A percentile compares a stretch with the other conserved stretches of the same genome.
Evolutionary conservation across 2,797 vertebrate species (phyloP).

Genomic region (Jordanella pulchra): DNA sequence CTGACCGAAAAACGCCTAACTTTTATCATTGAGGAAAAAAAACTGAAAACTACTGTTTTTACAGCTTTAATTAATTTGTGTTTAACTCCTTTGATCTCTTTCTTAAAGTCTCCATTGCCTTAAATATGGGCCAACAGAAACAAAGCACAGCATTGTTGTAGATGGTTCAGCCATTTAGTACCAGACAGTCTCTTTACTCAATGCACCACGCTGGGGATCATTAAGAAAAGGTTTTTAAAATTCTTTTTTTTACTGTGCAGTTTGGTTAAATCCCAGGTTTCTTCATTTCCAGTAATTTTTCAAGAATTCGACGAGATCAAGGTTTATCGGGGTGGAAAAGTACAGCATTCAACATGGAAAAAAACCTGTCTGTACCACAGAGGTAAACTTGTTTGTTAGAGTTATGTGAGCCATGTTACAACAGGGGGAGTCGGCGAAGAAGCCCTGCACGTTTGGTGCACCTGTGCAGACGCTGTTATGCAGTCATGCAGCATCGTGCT

Average conservation of each 20-base stretch:
- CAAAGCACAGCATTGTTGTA: not conserved
- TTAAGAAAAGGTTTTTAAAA: too few relatives aligned
- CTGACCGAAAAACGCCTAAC: not conserved
- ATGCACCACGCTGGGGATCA: not conserved
- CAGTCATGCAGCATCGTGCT: not conserved
- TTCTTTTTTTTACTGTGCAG: not conserved
- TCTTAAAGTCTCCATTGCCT: not conserved
- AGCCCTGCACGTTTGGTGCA: not conserved
- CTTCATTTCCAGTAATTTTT: not conserved
- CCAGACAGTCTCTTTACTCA: not conserved
- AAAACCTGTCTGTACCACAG: conserved; percentile 1
- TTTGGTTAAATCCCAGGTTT: not conserved
- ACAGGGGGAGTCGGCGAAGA: conserved; percentile 29
- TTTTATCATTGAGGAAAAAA: not conserved
- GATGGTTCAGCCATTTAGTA: not conserved
- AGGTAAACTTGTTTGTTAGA: not conserved
- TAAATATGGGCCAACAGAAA: not conserved
- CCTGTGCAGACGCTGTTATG: not conserved
- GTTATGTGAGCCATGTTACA: not conserved
- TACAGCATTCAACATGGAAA: conserved; percentile 11
- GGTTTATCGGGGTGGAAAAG: conserved; percentile 18
- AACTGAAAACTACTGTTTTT: not conserved
- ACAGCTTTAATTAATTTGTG: not conserved
- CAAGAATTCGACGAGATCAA: not conserved
- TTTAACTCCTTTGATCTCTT: not conserved